Evolutionary conservation across 2,888 invertebrate species (phyloP).

Genomic region (Spisula subtruncata): DNA sequence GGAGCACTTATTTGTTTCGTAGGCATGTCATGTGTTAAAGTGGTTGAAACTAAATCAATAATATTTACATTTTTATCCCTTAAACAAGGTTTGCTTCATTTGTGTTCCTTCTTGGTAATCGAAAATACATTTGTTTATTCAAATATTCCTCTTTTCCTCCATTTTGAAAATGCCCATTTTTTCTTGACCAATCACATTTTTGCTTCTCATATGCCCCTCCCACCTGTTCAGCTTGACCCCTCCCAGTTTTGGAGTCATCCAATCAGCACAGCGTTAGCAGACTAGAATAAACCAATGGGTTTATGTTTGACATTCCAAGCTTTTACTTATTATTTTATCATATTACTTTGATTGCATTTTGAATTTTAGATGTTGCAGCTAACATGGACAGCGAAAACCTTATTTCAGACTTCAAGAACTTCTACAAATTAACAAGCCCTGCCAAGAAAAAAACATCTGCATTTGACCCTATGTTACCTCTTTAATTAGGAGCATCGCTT

Average conservation of each 20-base stretch:
- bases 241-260: background rate
- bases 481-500: slow-evolving; percentile 36
- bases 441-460: slow-evolving; percentile 75
- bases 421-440: slow-evolving; percentile 83
- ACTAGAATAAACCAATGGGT: slow-evolving; percentile 22
- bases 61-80: background rate
- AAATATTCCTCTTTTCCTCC: background rate
- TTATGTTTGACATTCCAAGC: slow-evolving; percentile 42
- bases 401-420: slow-evolving; percentile 82
- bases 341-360: slow-evolving; percentile 44
- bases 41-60: slow-evolving; percentile 26
- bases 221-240: background rate
- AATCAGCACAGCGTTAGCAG: background rate
- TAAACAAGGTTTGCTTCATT: slow-evolving; percentile 22
- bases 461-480: slow-evolving; percentile 63
- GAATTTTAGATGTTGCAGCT: slow-evolving; percentile 47
- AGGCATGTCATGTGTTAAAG: slow-evolving; percentile 9
- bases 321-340: slow-evolving; percentile 34
- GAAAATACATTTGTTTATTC: background rate
- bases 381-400: slow-evolving; percentile 51
- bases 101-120: background rate
- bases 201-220: slow-evolving; percentile 1
- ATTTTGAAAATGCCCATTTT: background rate
- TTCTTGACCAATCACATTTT: slow-evolving; percentile 24
- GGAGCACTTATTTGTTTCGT: background rate